phyloP scores from a whole-genome alignment of 35 echinoderm and acorn worm genomes.

The Eucidaris tribuloides region DNA sequence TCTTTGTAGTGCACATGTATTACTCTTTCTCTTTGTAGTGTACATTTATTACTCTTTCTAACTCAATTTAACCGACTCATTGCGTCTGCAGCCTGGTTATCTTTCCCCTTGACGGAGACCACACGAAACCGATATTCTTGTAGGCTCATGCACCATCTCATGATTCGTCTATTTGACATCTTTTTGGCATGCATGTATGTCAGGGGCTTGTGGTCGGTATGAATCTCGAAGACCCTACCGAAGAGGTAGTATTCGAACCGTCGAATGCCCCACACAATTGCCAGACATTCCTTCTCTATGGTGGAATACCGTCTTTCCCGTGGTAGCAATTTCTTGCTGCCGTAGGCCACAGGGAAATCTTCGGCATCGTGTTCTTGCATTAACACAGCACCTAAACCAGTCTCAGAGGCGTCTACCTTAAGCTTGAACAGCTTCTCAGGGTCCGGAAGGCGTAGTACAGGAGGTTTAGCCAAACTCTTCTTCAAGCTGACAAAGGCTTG shows the following conservation, averaged over 20 bases:
- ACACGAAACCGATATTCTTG: background rate
- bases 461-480: background rate
- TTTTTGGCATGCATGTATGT: background rate
- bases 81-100: background rate
- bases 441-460: background rate
- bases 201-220: background rate
- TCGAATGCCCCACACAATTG: background rate
- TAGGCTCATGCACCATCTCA: background rate
- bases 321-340: conserved; percentile 53
- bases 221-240: background rate
- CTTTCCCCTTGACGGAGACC: background rate
- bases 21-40: too few species aligned
- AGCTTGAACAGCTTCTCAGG: background rate
- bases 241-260: background rate
- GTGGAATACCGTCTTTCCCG: conserved; percentile 52
- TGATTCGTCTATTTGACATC: background rate
- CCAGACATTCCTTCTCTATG: conserved; percentile 63
- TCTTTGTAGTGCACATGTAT: too few species aligned
- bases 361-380: conserved; percentile 20
- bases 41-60: too few species aligned
- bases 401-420: conserved; percentile 35
- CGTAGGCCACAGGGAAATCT: conserved; percentile 6
- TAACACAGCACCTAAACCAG: conserved; percentile 9
- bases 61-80: too few species aligned
- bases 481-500: conserved; percentile 8